Percentiles rank a stretch among this genome's conserved stretches.
Evolutionary conservation across 2,797 vertebrate genomes (phyloP).

Genomic region (Esox masquinongy): DNA sequence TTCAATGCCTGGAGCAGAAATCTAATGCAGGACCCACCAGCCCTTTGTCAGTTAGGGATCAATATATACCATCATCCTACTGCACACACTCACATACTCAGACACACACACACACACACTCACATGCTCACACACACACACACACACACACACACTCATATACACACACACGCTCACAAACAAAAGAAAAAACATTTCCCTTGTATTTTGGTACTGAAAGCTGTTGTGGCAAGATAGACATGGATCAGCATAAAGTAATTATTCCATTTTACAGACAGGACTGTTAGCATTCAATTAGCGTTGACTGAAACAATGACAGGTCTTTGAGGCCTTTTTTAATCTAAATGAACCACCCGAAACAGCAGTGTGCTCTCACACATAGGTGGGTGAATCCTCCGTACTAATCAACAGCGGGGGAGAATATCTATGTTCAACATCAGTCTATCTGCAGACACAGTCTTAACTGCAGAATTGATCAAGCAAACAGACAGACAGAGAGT

Average conservation of each 20-base stretch:
- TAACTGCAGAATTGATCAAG: background rate
- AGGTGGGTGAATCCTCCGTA: background rate
- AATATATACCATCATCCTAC: constrained; percentile 14
- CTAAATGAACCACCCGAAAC: constrained; percentile 41
- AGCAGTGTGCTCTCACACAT: constrained; percentile 33
- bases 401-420: constrained; percentile 9
- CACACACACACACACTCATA: background rate
- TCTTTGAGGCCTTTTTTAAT: constrained; percentile 56
- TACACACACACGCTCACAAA: constrained; percentile 23
- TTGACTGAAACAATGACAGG: constrained; percentile 60
- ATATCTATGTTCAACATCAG: background rate
- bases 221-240: constrained; percentile 72
- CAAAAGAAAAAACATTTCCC: constrained; percentile 48
- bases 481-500: constrained; percentile 13
- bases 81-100: background rate
- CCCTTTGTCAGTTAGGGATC: constrained; percentile 26
- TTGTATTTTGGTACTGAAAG: constrained; percentile 56
- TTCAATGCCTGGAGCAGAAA: background rate
- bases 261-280: constrained; percentile 61
- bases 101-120: background rate
- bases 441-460: constrained; percentile 1
- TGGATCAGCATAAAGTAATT: constrained; percentile 73
- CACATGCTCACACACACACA: background rate
- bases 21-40: constrained; percentile 25
- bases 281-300: constrained; percentile 72